Base-by-base conservation (phyloP, 2,888 invertebrate genomes). In the Eupithecia pulchellata region DNA sequence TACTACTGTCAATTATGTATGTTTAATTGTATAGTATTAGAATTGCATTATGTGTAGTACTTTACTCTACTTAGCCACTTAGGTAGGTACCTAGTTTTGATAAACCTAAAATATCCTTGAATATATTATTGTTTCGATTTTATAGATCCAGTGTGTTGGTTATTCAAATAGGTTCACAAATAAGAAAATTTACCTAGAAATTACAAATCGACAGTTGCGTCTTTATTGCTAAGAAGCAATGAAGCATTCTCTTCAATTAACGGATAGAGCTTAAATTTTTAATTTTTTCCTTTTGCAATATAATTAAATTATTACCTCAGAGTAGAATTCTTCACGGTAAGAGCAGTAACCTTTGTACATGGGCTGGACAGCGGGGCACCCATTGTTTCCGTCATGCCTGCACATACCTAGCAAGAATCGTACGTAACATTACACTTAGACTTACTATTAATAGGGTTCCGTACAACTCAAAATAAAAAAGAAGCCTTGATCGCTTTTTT, bases 341-440 rank as follows among this genome's bases (percentile, higher is more conserved):
- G 69, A 62, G 64, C 69, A 69, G 73, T 69, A 69, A 69, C 69
- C 73, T 63, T 65, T 52, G 61, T 55, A 73, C 72, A 75, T n/a
- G 30, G 29, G n/a, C 75, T 52, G 61, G 64, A 73, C 74, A 75
- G 20, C 58, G 3, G 17, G 73, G 77, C 73, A 72, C 32, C 77
- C 73, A 84, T 83, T 84, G 84, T 84, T 83, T 75, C 66, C 69
- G 82, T 82, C 82, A 83, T 78, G 83, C 82, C 68, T 73, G 62
- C 72, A 39, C 58, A 57, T 72, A 62, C 20, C 47, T 32, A 5
- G 25, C 42, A 66, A 58, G 66, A 66, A 64, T 66, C 61, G 66
- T 69, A 68, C 61, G 66, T 69, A 68, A 72, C 68, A 62, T 47
- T 68, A 68, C 34, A 64, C 64, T 55, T 52, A 52, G 11, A 39